A percentile compares a stretch with the other conserved stretches of the same genome.
These are phyloP conservation scores for Triplophysa yarkandensis DNA, from an alignment of 2,797 vertebrate species.

Conservation along the genomic window DNA sequence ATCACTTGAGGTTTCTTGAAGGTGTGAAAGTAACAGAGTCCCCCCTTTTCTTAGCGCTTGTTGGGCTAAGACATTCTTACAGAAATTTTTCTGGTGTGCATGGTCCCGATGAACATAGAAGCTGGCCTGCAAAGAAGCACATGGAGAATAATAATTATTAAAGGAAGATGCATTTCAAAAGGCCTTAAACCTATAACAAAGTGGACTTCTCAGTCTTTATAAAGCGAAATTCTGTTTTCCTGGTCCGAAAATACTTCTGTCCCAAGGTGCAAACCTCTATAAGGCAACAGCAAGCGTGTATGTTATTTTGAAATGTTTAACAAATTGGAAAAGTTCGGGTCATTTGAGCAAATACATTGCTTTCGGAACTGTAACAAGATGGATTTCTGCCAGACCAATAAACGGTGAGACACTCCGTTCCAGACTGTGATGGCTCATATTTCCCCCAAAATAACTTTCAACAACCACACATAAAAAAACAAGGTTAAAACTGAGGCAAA, in stretches of 20 bases:
- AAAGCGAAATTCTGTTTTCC: slow-evolving; percentile 52
- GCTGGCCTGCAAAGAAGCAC: slow-evolving; percentile 67
- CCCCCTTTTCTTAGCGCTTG: slow-evolving; percentile 61
- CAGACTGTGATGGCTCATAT: slow-evolving; percentile 48
- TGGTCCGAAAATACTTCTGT: slow-evolving; percentile 17
- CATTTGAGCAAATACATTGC: slow-evolving; percentile 72
- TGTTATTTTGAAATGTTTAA: slow-evolving; percentile 64
- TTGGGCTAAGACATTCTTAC: slow-evolving; percentile 71
- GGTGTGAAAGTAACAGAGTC: slow-evolving; percentile 62
- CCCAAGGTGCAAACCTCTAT: slow-evolving; percentile 42
- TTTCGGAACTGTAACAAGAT: slow-evolving; percentile 68
- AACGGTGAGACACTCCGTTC: slow-evolving; percentile 55
- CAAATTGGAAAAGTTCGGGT: slow-evolving; percentile 69
- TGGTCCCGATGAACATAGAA: slow-evolving; percentile 49
- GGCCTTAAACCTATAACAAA: slow-evolving; percentile 20
- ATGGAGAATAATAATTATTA: slow-evolving; percentile 52
- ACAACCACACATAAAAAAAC: slow-evolving; percentile 38
- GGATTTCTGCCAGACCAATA: slow-evolving; percentile 68
- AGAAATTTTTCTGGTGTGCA: slow-evolving; percentile 47
- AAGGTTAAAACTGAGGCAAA: slow-evolving; percentile 55
- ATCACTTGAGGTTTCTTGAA: slow-evolving; percentile 63
- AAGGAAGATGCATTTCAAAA: slow-evolving; percentile 52
- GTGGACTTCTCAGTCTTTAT: slow-evolving; percentile 39
- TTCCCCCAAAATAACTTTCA: slow-evolving; percentile 22
- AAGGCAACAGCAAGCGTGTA: slow-evolving; percentile 61